Evolutionary conservation across 1,140 invertebrate genomes (phyloP), one percentile per base, ranked within the genome.

Genomic region (Callitettix versicolor): DNA sequence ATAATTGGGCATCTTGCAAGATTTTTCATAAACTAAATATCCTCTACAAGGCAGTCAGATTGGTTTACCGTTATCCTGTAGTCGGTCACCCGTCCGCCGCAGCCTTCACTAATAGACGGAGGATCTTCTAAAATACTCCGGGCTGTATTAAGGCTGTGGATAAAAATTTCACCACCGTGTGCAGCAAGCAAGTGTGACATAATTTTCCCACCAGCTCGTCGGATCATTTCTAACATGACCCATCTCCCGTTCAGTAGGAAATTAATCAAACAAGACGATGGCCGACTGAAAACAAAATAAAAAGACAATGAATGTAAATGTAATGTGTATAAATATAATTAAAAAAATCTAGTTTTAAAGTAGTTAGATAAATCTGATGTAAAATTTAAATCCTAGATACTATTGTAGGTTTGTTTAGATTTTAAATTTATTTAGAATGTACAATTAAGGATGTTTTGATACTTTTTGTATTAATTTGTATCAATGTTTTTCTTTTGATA

Each of bases 131-230:
- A 76, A 3, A 93, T 84, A 41, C 89, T 91, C 42, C 92, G 77
- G 4, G 81, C 77, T 0, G 88, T 92, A 15, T 84, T 85, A 30
- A 98, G 72, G 2, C 90, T 88, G 62, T 97, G 93, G 58, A 98
- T 91, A 72, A 93, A 98, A 60, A 98, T 91, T 73, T 98, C 94
- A 2, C 92, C 93, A 2, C 91, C 92, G 63, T 97, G 94, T 2
- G 91, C 86, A 0, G 92, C 88, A 46, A 98, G 67, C 65, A 97
- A 81, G 72, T 98, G 94, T 7, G 91, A 95, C 36, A 92, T 88
- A 0, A 90, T 84, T 68, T 95, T 91, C 0, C 85, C 81, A 5
- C 90, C 88, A 48, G 54, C 58, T 46, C 64, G 73, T 63, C 85
- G 73, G 0, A 89, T 88, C 80, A 96, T 91, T 74, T 98, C 95